A percentile compares a stretch with the other conserved stretches of the same genome.
Evolutionary conservation across 2,888 invertebrate species (phyloP).

Genomic region (Drosophila mulleri): DNA sequence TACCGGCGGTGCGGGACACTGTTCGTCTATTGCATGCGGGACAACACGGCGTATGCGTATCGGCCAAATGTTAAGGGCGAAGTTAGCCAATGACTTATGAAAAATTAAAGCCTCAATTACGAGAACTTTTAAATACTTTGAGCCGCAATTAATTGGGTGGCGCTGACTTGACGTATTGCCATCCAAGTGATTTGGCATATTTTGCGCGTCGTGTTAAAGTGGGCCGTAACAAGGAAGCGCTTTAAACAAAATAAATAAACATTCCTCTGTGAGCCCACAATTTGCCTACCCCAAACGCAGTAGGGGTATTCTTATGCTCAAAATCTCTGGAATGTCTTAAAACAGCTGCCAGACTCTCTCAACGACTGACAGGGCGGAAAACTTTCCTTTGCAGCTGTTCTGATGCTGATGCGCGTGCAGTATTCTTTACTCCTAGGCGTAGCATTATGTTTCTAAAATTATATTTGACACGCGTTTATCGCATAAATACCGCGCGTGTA

Average conservation of each 20-base stretch:
- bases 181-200: constrained; percentile 31
- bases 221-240: constrained; percentile 2
- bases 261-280: constrained; percentile 19
- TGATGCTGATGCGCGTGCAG: constrained; percentile 8
- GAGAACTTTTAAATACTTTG: constrained; percentile 42
- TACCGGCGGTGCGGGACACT: neutral
- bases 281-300: constrained; percentile 17
- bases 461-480: constrained; percentile 64
- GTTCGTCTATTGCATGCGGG: constrained; percentile 25
- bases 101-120: constrained; percentile 10
- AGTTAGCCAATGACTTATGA: constrained; percentile 47
- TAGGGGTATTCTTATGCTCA: constrained; percentile 3
- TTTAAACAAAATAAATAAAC: constrained; percentile 31
- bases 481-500: constrained; percentile 61
- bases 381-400: constrained; percentile 23
- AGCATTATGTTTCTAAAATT: constrained; percentile 57
- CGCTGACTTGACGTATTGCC: constrained; percentile 40
- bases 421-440: constrained; percentile 36
- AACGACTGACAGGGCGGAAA: constrained; percentile 9
- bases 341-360: constrained; percentile 1
- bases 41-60: constrained; percentile 53
- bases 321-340: constrained; percentile 26
- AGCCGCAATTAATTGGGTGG: constrained; percentile 48
- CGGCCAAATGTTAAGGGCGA: constrained; percentile 21
- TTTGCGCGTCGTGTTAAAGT: constrained; percentile 24